These are phyloP conservation scores for Drosophila cracens DNA, from an alignment of 2,888 invertebrate genomes.

Conservation along the genomic window DNA sequence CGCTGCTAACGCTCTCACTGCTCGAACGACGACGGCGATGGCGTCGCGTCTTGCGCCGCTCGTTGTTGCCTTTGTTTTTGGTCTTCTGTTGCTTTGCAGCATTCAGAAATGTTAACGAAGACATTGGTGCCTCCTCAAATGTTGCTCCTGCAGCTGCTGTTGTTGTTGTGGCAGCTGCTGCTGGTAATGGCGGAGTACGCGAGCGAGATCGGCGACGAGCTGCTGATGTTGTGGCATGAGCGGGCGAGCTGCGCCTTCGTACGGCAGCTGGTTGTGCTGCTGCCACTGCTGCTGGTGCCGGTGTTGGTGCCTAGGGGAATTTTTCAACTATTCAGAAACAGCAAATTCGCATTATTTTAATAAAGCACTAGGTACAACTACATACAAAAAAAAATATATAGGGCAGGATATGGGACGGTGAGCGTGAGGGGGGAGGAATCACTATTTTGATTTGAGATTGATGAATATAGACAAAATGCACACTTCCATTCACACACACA, in stretches of 20 bases:
- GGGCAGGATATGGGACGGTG: neutral
- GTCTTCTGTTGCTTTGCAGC: constrained; percentile 29
- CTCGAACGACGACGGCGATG: constrained; percentile 49
- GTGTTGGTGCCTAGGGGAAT: constrained; percentile 84
- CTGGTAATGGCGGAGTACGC: constrained; percentile 17
- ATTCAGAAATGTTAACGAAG: constrained; percentile 22
- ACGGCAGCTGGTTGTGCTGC: constrained; percentile 9
- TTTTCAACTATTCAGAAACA: constrained; percentile 86
- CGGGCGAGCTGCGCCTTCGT: constrained; percentile 34
- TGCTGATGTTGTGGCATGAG: constrained; percentile 6
- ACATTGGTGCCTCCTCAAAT: constrained; percentile 6
- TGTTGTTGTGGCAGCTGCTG: constrained; percentile 13
- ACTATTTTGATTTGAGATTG: constrained; percentile 24
- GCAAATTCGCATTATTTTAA: constrained; percentile 86
- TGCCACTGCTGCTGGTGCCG: constrained; percentile 19
- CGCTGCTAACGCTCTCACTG: constrained; percentile 48
- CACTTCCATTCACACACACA: constrained; percentile 2
- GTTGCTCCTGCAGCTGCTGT: constrained; percentile 18
- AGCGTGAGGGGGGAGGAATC: constrained; percentile 1
- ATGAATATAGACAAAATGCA: constrained; percentile 23
- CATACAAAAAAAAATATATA: constrained; percentile 26
- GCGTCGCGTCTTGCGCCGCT: constrained; percentile 40
- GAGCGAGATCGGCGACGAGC: constrained; percentile 33
- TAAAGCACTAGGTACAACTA: constrained; percentile 71
- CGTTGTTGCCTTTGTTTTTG: constrained; percentile 38